These are phyloP conservation scores for Carterocephalus palaemon DNA, from an alignment of 2,888 invertebrate genomes.

Conservation along the genomic window DNA sequence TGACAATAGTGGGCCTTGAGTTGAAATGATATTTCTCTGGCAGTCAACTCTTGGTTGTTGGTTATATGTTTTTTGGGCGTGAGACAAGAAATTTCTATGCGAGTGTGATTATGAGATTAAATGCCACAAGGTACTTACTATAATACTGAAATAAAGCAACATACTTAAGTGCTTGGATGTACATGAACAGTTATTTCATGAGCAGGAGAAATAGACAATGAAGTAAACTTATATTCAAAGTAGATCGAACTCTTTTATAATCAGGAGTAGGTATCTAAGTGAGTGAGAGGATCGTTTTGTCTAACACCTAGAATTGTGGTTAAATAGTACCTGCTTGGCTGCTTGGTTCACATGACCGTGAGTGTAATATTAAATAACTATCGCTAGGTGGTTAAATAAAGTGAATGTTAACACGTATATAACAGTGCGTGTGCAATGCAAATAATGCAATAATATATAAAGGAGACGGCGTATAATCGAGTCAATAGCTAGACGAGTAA, in stretches of 20 bases:
- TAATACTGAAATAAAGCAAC: too few relatives aligned
- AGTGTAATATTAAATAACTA: conserved; percentile 15
- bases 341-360: conserved; percentile 15
- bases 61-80: too few relatives aligned
- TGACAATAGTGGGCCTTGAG: too few relatives aligned
- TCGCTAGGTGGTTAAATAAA: conserved; percentile 24
- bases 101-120: too few relatives aligned
- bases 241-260: neutral
- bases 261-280: neutral
- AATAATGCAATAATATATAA: conserved; percentile 28
- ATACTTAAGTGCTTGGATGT: too few relatives aligned
- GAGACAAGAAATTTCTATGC: too few relatives aligned
- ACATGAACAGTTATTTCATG: neutral
- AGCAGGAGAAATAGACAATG: neutral
- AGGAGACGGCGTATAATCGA: conserved; percentile 39
- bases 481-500: conserved; percentile 39
- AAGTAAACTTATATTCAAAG: neutral
- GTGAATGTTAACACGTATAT: conserved; percentile 25
- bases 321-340: neutral
- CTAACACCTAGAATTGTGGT: conserved; percentile 8
- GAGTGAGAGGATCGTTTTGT: conserved; percentile 1
- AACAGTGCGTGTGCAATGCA: conserved; percentile 24
- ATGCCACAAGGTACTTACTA: too few relatives aligned
- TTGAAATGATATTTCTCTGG: too few relatives aligned
- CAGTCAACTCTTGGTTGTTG: too few relatives aligned